phyloP scores from a whole-genome alignment of 2,888 invertebrate species.

The Sesia apiformis region DNA sequence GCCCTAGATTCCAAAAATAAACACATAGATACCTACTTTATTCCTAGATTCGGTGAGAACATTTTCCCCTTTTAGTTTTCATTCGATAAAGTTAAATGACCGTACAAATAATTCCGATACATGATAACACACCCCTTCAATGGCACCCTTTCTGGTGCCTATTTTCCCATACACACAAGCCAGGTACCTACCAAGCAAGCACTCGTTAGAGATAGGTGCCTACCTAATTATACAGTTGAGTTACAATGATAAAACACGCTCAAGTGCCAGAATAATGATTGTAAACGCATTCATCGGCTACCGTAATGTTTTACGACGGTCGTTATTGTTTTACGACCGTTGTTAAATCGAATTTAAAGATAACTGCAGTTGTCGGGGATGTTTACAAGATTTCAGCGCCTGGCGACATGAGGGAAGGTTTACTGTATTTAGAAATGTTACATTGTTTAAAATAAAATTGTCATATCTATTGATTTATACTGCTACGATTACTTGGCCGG shows the following conservation, averaged over 20 bases:
- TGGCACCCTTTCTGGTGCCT: slow-evolving; percentile 9
- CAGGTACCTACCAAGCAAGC: slow-evolving; percentile 30
- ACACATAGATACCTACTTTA: background rate
- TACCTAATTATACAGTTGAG: slow-evolving; percentile 3
- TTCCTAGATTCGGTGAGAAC: slow-evolving; percentile 15
- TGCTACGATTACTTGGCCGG: too few species aligned
- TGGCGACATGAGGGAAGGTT: slow-evolving; percentile 19
- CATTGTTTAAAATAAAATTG: too few species aligned
- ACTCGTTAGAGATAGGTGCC: background rate
- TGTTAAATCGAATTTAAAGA: slow-evolving; percentile 52
- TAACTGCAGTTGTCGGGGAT: slow-evolving; percentile 48
- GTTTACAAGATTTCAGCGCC: slow-evolving; percentile 38
- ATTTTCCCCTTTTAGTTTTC: slow-evolving; percentile 14
- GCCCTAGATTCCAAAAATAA: background rate
- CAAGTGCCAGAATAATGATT: slow-evolving; percentile 31
- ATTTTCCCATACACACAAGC: slow-evolving; percentile 32
- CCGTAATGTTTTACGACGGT: slow-evolving; percentile 49
- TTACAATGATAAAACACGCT: slow-evolving; percentile 27
- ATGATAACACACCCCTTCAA: slow-evolving; percentile 16
- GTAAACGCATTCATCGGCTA: slow-evolving; percentile 33
- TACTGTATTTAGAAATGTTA: background rate
- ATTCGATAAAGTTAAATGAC: background rate
- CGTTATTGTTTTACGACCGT: slow-evolving; percentile 60
- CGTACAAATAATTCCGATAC: background rate
- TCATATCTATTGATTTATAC: too few species aligned